Evolutionary conservation across 2,113 vertebrate genomes (phyloP).

Genomic region (Corapipo altera): DNA sequence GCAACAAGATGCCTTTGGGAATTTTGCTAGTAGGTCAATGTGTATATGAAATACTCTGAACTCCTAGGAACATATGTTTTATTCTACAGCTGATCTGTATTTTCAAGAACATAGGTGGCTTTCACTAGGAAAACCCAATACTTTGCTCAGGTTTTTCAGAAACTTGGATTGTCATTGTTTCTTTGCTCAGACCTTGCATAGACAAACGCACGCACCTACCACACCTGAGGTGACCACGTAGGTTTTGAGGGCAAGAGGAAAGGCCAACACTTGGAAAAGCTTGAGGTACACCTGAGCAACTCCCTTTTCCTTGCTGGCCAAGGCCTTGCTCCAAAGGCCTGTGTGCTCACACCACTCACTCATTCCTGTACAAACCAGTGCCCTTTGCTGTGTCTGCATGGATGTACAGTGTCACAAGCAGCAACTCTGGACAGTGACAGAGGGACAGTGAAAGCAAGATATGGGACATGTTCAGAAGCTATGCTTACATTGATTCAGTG

Average conservation of each 20-base stretch:
- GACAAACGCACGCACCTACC: neutral
- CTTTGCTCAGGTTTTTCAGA: slow-evolving; percentile 75
- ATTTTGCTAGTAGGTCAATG: slow-evolving; percentile 79
- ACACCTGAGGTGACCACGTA: neutral
- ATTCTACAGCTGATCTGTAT: slow-evolving; percentile 72
- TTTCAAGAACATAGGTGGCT: slow-evolving; percentile 72
- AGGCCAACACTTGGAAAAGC: neutral
- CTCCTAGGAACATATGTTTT: slow-evolving; percentile 75
- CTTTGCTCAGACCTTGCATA: slow-evolving; percentile 57
- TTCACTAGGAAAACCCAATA: slow-evolving; percentile 68
- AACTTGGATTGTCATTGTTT: slow-evolving; percentile 68
- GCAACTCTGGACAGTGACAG: slow-evolving; percentile 54
- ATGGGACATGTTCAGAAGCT: neutral
- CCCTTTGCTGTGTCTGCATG: slow-evolving; percentile 70
- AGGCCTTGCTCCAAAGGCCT: neutral
- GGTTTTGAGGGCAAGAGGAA: slow-evolving; percentile 20
- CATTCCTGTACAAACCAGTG: slow-evolving; percentile 39
- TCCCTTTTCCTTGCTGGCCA: slow-evolving; percentile 18
- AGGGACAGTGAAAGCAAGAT: slow-evolving; percentile 50
- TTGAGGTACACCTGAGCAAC: neutral
- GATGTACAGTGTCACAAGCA: slow-evolving; percentile 57
- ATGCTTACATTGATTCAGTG: slow-evolving; percentile 39
- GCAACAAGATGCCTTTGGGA: slow-evolving; percentile 78
- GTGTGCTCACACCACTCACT: neutral
- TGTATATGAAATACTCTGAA: slow-evolving; percentile 80